phyloP scores from a whole-genome alignment of 1,140 invertebrate genomes.

The Bombus consobrinus region DNA sequence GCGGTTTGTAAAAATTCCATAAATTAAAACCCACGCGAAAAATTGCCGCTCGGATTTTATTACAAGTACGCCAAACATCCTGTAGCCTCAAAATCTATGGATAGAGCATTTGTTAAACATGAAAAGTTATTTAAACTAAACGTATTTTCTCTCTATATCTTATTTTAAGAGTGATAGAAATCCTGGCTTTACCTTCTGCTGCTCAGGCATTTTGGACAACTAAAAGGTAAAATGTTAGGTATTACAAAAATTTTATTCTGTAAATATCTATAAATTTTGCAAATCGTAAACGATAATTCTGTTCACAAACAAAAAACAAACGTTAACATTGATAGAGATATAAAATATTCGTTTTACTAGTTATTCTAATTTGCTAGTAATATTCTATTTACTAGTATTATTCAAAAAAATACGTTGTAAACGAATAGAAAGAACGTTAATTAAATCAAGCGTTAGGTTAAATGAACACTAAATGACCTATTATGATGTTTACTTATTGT shows the following conservation, averaged over 20 bases:
- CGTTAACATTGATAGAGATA: neutral
- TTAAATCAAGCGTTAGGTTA: neutral
- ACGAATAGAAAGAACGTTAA: neutral
- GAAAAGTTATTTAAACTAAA: neutral
- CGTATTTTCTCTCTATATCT: neutral
- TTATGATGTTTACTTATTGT: no score
- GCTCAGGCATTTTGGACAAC: conserved; percentile 50
- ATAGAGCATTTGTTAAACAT: neutral
- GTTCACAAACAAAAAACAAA: conserved; percentile 21
- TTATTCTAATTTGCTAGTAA: neutral
- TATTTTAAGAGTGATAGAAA: conserved; percentile 13
- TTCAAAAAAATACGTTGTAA: neutral
- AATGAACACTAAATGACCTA: neutral
- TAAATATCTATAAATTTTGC: conserved; percentile 6
- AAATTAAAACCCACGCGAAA: conserved; percentile 87
- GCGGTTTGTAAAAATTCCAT: conserved; percentile 86
- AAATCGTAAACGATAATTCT: neutral
- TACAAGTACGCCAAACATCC: conserved; percentile 88
- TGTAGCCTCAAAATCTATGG: conserved; percentile 71
- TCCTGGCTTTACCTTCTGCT: conserved; percentile 45
- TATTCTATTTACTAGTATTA: neutral
- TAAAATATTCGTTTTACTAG: neutral
- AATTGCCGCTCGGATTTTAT: conserved; percentile 88
- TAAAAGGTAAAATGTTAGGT: neutral
- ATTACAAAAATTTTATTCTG: conserved; percentile 21